These are phyloP conservation scores for Lasioglossum pauxillum DNA, from an alignment of 2,888 invertebrate genomes.

Conservation along the genomic window DNA sequence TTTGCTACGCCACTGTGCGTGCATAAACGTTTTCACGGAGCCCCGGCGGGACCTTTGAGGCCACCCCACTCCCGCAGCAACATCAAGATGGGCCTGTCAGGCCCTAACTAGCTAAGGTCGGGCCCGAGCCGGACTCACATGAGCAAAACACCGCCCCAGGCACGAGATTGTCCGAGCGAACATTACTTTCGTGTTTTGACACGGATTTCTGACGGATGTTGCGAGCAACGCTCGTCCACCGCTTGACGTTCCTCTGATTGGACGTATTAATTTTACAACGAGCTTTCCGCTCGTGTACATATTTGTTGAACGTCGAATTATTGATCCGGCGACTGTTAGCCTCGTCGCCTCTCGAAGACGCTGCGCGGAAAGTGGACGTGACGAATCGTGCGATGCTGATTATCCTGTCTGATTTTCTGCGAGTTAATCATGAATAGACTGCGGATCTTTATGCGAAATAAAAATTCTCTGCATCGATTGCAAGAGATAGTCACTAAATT, in stretches of 20 bases:
- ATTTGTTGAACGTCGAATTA: slow-evolving; percentile 2
- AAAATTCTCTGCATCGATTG: not conserved
- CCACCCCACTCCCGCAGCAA: slow-evolving; percentile 75
- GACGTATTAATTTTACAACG: slow-evolving; percentile 55
- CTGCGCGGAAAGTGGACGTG: not conserved
- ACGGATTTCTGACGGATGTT: slow-evolving; percentile 76
- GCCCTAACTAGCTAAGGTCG: slow-evolving; percentile 81
- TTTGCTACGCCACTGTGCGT: slow-evolving; percentile 79
- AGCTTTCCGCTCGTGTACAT: slow-evolving; percentile 10
- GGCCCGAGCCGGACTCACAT: slow-evolving; percentile 70
- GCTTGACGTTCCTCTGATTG: slow-evolving; percentile 62
- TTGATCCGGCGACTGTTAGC: not conserved
- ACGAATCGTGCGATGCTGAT: not conserved
- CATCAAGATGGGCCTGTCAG: slow-evolving; percentile 83
- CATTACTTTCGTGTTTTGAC: slow-evolving; percentile 81
- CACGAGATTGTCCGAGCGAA: slow-evolving; percentile 57
- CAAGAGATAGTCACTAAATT: too few relatives aligned
- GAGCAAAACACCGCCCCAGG: slow-evolving; percentile 66
- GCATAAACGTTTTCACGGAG: slow-evolving; percentile 82
- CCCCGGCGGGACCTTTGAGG: slow-evolving; percentile 79
- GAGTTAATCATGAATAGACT: not conserved
- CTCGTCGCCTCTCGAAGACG: not conserved
- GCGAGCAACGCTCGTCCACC: slow-evolving; percentile 48
- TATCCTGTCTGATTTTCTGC: not conserved
- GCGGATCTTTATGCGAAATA: not conserved